Evolutionary conservation across 2,888 invertebrate species (phyloP), one percentile per base, ranked within the genome.

Genomic region (Hyles lineata): DNA sequence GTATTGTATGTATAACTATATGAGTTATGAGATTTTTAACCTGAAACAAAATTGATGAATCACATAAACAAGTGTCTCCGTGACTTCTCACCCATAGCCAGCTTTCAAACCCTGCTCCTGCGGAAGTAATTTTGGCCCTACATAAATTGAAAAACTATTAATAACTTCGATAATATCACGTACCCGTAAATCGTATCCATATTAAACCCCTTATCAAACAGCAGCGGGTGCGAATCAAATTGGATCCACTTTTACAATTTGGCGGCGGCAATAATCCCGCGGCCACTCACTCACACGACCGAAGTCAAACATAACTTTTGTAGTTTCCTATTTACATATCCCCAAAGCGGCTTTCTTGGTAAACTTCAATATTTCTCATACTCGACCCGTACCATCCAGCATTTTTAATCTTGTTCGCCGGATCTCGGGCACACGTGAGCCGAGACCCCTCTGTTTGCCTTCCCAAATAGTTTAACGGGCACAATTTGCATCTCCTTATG

Each of bases 401-500:
- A 92, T 93, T 94, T 94, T 94, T 94, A 94, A 94, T 94, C 94
- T 94, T 88, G 92, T 93, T 91, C 88, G 83, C 81, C 86, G 91
- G 92, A 92, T 92, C 92, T 92, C 74, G 83, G 87, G 87, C 85
- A 87, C 91, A 92, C 93, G 92, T 92, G 93, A 89, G 89, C 84
- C 85, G 85, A 82, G 81, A 91, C 89, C 93, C 91, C 90, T 87
- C 82, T 94, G 94, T 94, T 94, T 94, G 94, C 94, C 94, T 94
- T 92, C 91, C 90, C 91, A 93, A 94, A 94, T 94, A 94, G 94
- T 94, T 94, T 93, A 93, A 94, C 94, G 92, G 92, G 89, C 89
- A 91, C 94, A 92, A 94, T 94, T 94, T 94, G 93, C 94, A 94
- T 94, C 90, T 93, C 87, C 89, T 94, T 94, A 94, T 93, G 91